These are phyloP conservation scores for Clunio marinus DNA, from an alignment of 2,888 invertebrate genomes.

Conservation along the genomic window DNA sequence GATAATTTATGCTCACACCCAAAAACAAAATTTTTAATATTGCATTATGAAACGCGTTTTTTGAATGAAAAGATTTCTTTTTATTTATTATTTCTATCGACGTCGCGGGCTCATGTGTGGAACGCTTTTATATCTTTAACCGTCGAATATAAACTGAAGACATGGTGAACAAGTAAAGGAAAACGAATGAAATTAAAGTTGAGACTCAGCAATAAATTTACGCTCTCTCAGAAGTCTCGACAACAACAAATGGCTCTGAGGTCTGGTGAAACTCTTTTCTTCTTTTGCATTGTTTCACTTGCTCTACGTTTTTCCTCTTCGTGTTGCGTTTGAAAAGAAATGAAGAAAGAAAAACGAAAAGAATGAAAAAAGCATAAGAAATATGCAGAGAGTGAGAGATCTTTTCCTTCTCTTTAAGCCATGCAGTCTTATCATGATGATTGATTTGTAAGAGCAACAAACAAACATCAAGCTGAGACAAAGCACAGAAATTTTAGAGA, in stretches of 20 bases:
- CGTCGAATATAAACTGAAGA: conserved; percentile 21
- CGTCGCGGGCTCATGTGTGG: not conserved
- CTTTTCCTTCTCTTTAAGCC: not conserved
- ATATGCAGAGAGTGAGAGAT: not conserved
- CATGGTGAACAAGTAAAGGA: not conserved
- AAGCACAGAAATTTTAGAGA: not conserved
- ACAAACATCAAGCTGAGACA: too few species aligned
- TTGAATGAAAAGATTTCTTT: conserved; percentile 8
- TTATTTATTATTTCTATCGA: conserved; percentile 9
- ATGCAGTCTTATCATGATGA: not conserved
- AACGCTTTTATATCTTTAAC: conserved; percentile 13
- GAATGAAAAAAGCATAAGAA: not conserved
- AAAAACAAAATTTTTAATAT: not conserved
- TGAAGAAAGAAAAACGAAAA: not conserved
- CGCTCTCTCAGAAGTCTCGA: not conserved
- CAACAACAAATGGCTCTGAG: not conserved
- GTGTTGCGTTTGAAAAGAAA: conserved; percentile 1
- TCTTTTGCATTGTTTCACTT: not conserved
- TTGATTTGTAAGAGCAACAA: not conserved
- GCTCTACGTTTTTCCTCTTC: not conserved
- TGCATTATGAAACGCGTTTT: conserved; percentile 23
- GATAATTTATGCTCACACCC: conserved; percentile 18
- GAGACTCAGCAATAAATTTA: not conserved
- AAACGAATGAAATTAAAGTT: not conserved
- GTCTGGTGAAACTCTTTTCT: conserved; percentile 26